These are phyloP conservation scores for Pollenia labialis DNA, from an alignment of 2,888 invertebrate species.

Conservation along the genomic window DNA sequence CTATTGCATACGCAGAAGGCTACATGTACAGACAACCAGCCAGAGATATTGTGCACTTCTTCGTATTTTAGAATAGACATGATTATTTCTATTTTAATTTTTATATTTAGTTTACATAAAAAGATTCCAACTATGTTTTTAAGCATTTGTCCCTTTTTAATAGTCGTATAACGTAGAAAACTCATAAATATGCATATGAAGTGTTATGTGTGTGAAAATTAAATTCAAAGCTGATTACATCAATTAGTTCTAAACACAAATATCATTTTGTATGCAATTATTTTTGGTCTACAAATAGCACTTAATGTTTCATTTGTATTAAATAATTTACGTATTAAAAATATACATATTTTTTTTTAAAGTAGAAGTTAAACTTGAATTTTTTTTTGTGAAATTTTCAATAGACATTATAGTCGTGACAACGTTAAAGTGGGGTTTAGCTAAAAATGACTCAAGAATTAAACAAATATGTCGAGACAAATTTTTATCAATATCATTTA, in stretches of 20 bases:
- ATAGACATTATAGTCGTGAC: slow-evolving; percentile 25
- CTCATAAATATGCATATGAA: slow-evolving; percentile 11
- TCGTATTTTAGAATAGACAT: too few relatives aligned
- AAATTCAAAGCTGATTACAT: slow-evolving; percentile 13
- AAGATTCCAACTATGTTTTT: not conserved
- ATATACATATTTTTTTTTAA: not conserved
- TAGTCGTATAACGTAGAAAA: not conserved
- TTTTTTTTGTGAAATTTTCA: not conserved
- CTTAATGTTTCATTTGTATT: slow-evolving; percentile 2
- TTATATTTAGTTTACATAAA: too few relatives aligned
- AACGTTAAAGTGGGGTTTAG: slow-evolving; percentile 23
- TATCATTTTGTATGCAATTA: not conserved
- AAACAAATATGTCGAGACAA: too few relatives aligned
- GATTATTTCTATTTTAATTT: too few relatives aligned
- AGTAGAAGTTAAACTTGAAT: slow-evolving; percentile 14
- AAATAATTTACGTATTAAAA: slow-evolving; percentile 7
- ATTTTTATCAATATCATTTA: not conserved
- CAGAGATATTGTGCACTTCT: too few relatives aligned
- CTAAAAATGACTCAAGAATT: not conserved
- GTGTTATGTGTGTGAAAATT: slow-evolving; percentile 33
- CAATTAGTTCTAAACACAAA: slow-evolving; percentile 30
- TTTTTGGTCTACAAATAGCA: not conserved
- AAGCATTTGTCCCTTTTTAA: slow-evolving; percentile 13
- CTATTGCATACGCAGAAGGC: too few relatives aligned
- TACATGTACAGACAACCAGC: too few relatives aligned